phyloP scores from a whole-genome alignment of 2,113 vertebrate species.

The Peromyscus polionotus region DNA sequence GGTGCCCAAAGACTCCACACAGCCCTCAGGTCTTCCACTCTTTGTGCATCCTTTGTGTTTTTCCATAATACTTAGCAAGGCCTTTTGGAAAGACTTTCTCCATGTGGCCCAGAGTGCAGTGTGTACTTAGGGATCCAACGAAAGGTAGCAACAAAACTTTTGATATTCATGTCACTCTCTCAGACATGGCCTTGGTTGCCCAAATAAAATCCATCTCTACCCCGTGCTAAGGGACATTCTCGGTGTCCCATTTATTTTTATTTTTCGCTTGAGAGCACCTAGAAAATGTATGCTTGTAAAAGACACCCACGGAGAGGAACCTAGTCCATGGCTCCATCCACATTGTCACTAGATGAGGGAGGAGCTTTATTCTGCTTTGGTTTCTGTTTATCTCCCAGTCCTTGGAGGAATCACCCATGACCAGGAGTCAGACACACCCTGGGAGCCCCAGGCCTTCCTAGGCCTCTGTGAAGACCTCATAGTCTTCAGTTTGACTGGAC shows the following conservation, averaged over 20 bases:
- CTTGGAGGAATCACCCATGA: not conserved
- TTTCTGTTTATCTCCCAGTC: not conserved
- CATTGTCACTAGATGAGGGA: not conserved
- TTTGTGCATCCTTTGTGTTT: not conserved
- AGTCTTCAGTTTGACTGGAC: not conserved
- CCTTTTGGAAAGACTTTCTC: constrained; percentile 37
- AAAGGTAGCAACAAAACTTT: not conserved
- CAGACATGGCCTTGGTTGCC: not conserved
- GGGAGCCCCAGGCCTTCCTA: not conserved
- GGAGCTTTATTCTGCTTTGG: not conserved
- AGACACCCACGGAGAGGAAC: not conserved
- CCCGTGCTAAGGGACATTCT: not conserved
- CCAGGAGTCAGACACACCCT: not conserved
- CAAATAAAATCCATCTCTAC: not conserved
- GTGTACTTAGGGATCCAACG: not conserved
- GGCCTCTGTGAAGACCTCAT: not conserved
- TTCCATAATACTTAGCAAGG: constrained; percentile 10
- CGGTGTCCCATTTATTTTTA: not conserved
- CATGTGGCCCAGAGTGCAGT: not conserved
- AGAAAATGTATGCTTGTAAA: not conserved
- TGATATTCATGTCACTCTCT: not conserved
- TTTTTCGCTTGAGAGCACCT: not conserved
- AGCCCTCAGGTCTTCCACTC: not conserved
- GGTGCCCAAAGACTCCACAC: not conserved
- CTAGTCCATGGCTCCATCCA: not conserved